Percentiles rank a stretch among this genome's conserved stretches.
These are phyloP conservation scores for Herpailurus yagouaroundi DNA, from an alignment of 2,113 vertebrate species.

Conservation along the genomic window DNA sequence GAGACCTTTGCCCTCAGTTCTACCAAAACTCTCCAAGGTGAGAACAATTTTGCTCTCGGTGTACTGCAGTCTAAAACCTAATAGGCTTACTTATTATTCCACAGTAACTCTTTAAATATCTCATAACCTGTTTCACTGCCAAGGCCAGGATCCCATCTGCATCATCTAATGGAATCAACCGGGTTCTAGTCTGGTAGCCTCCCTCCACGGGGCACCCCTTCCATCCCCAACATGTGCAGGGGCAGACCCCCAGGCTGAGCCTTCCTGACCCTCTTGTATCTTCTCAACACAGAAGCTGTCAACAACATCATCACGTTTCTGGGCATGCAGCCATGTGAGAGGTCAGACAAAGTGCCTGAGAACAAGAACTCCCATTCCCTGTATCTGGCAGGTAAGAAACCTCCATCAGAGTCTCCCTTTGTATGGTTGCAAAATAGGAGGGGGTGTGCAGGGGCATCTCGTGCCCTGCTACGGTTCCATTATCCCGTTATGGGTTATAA, in stretches of 20 bases:
- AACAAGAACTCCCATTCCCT: conserved; percentile 98
- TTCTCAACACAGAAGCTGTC: conserved; percentile 92
- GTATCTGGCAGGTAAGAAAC: conserved; percentile 93
- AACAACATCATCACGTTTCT: conserved; percentile 96
- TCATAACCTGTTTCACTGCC: not conserved
- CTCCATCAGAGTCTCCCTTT: rapidly evolving
- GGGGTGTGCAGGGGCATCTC: not conserved
- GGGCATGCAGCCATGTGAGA: conserved; percentile 99
- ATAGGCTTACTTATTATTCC: not conserved
- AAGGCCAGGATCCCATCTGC: not conserved
- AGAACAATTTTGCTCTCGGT: conserved; percentile 42
- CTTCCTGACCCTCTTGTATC: conserved; percentile 15
- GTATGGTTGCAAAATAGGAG: not conserved
- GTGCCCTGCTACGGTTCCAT: not conserved
- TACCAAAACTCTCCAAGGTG: conserved; percentile 95
- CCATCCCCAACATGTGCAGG: not conserved
- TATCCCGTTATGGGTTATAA: not conserved
- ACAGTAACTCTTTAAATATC: not conserved
- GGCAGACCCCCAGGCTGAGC: not conserved
- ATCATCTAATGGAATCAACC: not conserved
- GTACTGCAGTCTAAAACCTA: not conserved
- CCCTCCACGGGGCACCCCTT: no score
- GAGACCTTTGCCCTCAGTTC: conserved; percentile 97
- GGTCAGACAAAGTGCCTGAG: conserved; percentile 98
- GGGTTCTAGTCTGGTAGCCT: not conserved